Evolutionary conservation across 2,113 vertebrate genomes (phyloP), one percentile per base, ranked within the genome.

Genomic region (Ursus arctos): DNA sequence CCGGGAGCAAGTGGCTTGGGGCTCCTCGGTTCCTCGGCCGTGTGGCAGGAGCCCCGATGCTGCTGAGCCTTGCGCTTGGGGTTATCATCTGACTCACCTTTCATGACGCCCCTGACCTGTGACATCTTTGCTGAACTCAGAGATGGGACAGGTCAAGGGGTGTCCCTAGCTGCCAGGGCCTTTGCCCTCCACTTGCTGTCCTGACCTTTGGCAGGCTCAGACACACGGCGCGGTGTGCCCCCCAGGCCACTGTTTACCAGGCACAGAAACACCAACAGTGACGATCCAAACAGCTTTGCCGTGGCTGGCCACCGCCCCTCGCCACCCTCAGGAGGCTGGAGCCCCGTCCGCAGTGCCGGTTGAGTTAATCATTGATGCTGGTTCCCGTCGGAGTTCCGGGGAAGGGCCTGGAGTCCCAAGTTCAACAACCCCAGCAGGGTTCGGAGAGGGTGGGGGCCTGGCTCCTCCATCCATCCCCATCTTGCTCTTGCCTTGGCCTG

Each of bases 11-110:
- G 65, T 21, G 4, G 53, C 36, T 9, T 31, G 21, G 67, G 51
- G 57, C 9, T 16, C 28, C 13, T 0, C 18, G 49, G n/a, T 10
- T 7, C 40, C 67, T 16, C 2, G 0, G 36, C 57, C 0, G 0
- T 0, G 4, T 0, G 19, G 26, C 15, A 9, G 1, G 57, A 26
- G 26, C n/a, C 21, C 21, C 14, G 19, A 10, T 1, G n/a, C 55
- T 1, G 55, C 76, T 18, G 6, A 5, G 24, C 24, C 33, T 24
- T 2, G 1, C 21, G 55, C 61, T n/a, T 14, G 8, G n/a, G 24
- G 18, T 36, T 18, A 21, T 6, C 3, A 0, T 24, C 19, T 6
- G 5, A 33, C 55, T 53, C 4, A 9, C 49, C 7, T 26, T 65
- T 71, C 71, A 2, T 1, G 1, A 8, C 18, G 14, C 4, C 74